These are phyloP conservation scores for Semaprochilodus insignis DNA, from an alignment of 2,797 vertebrate genomes.

Conservation along the genomic window DNA sequence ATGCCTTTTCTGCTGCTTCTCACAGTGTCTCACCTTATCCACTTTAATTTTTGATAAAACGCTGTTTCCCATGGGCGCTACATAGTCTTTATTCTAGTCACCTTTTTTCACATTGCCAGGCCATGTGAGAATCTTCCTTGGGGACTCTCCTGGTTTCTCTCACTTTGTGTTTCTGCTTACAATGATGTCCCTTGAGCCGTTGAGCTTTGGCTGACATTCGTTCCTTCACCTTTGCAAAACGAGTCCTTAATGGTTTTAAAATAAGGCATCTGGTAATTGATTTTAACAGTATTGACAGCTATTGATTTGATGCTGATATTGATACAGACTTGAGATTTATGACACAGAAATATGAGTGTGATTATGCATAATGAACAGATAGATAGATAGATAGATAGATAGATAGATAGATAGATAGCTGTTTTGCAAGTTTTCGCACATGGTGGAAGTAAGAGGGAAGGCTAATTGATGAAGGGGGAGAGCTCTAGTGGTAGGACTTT, in stretches of 20 bases:
- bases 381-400: not conserved
- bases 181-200: conserved; percentile 13
- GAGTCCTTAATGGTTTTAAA: conserved; percentile 38
- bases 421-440: too few species aligned
- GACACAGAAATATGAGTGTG: conserved; percentile 18
- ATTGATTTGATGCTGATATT: not conserved
- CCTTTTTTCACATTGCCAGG: conserved; percentile 47
- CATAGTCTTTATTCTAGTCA: conserved; percentile 51
- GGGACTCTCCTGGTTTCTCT: conserved; percentile 39
- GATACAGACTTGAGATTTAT: not conserved
- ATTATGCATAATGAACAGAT: conserved; percentile 2
- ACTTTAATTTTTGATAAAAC: conserved; percentile 49
- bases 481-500: too few species aligned
- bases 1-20: not conserved
- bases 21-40: conserved; percentile 34
- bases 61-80: conserved; percentile 30
- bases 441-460: too few species aligned
- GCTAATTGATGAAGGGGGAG: too few species aligned
- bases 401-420: not conserved
- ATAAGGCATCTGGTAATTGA: conserved; percentile 13
- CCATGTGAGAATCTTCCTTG: conserved; percentile 41
- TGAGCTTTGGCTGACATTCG: conserved; percentile 38
- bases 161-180: conserved; percentile 22
- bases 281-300: conserved; percentile 22
- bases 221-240: conserved; percentile 36